Evolutionary conservation across 2,797 vertebrate genomes (phyloP), one percentile per base, ranked within the genome.

Genomic region (Micropoecilia bifurca): DNA sequence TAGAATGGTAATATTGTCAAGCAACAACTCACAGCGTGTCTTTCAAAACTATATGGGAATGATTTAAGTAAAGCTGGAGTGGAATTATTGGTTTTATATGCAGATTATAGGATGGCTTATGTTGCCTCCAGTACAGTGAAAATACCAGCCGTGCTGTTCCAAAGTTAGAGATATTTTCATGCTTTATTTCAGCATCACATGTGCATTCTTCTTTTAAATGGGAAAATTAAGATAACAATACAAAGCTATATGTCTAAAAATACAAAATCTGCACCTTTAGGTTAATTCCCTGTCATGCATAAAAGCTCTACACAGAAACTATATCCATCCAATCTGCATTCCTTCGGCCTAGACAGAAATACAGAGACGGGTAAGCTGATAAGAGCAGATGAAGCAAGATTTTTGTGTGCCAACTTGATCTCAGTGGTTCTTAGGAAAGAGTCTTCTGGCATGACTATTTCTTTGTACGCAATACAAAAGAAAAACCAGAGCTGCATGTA

Each of bases 391-490:
- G 41, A 46, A 78, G 73, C 22, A 83, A 80, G 77, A 84, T 55
- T 80, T 85, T 72, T 78, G n/a, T 89, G 33, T 87, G 82, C 81
- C 89, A 81, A 76, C 69, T 72, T 78, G 13, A 83, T 79, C 80
- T 81, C 50, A 18, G 18, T 39, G 16, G 71, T 68, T 89, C 82
- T 84, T 74, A 39, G 73, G 39, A 7, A 47, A 45, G 46, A 30
- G 45, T 87, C 85, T 41, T 83, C 36, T 9, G 73, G 61, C 78
- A 72, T 47, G 80, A 88, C 76, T 74, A 72, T 69, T 83, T 89
- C 74, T 74, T 73, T 57, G 59, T 82, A 82, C 72, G 28, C 7
- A 0, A 57, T 79, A 33, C 74, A 83, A 85, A 89, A 83, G 69
- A 61, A 85, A 83, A 73, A 80, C 77, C 83, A 83, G 81, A 88